These are phyloP conservation scores for Penaeus chinensis DNA, from an alignment of 1,140 invertebrate species.

Conservation along the genomic window DNA sequence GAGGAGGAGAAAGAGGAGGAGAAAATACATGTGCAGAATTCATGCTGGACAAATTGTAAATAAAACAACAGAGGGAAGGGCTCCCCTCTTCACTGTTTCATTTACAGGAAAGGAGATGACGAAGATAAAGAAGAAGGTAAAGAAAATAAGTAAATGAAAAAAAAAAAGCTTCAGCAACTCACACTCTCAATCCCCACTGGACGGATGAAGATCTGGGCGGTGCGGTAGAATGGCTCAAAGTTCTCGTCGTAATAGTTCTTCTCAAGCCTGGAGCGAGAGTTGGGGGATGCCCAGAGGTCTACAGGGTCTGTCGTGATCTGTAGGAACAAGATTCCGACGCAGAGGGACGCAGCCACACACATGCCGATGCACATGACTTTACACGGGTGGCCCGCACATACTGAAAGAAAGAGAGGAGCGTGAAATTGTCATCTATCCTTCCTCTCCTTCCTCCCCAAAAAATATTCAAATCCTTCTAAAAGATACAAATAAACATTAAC, in stretches of 20 bases:
- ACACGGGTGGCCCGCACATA: conserved; percentile 85
- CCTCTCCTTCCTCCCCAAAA: no score
- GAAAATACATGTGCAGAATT: no score
- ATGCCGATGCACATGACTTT: conserved; percentile 80
- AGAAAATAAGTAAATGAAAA: neutral
- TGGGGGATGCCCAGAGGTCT: conserved; percentile 93
- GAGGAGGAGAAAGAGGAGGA: no score
- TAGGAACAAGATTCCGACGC: conserved; percentile 77
- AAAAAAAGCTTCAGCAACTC: conserved; percentile 28
- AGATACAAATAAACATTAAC: no score
- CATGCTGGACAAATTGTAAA: no score
- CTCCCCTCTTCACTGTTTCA: no score
- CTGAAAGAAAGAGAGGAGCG: conserved; percentile 66
- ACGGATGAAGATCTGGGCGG: conserved; percentile 87
- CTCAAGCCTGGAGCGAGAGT: conserved; percentile 85
- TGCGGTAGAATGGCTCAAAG: conserved; percentile 96
- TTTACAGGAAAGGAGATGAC: neutral
- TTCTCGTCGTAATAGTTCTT: conserved; percentile 91
- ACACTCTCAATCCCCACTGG: conserved; percentile 68
- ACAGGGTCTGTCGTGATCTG: conserved; percentile 93
- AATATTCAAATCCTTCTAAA: no score
- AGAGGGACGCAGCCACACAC: conserved; percentile 73
- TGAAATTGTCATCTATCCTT: neutral
- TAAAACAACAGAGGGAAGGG: no score
- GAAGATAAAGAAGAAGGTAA: neutral